These are phyloP conservation scores for Tethea ocularis DNA, from an alignment of 2,888 invertebrate genomes.

Conservation along the genomic window DNA sequence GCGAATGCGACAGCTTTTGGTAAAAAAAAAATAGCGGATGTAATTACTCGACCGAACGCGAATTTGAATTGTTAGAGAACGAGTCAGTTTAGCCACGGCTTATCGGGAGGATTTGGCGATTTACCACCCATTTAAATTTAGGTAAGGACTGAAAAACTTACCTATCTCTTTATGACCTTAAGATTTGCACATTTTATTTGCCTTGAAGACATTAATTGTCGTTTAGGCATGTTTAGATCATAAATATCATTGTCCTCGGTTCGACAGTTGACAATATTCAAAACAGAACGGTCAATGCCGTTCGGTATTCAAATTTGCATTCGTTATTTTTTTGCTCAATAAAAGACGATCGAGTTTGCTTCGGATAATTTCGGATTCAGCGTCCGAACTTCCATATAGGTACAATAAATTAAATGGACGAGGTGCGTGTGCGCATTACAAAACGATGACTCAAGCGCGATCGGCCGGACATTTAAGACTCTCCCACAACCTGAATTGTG, in stretches of 20 bases:
- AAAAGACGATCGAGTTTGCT: constrained; percentile 23
- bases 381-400: constrained; percentile 41
- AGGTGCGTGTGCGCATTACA: constrained; percentile 69
- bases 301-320: constrained; percentile 34
- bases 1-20: constrained; percentile 53
- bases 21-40: constrained; percentile 61
- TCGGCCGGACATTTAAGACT: constrained; percentile 34
- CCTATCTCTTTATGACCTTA: neutral
- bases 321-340: constrained; percentile 13
- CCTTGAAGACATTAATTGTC: neutral
- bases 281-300: constrained; percentile 18
- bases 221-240: neutral
- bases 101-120: constrained; percentile 39
- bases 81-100: constrained; percentile 24
- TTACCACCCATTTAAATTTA: constrained; percentile 32
- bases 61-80: constrained; percentile 35
- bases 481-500: constrained; percentile 43
- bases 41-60: constrained; percentile 55
- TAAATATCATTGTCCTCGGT: constrained; percentile 6
- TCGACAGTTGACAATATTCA: constrained; percentile 25
- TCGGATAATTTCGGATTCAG: constrained; percentile 47
- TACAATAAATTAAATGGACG: constrained; percentile 60
- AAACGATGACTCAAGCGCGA: constrained; percentile 70
- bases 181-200: neutral
- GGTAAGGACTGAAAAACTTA: constrained; percentile 11